These are phyloP conservation scores for Bombus balteatus DNA, from an alignment of 1,140 invertebrate species.

Conservation along the genomic window DNA sequence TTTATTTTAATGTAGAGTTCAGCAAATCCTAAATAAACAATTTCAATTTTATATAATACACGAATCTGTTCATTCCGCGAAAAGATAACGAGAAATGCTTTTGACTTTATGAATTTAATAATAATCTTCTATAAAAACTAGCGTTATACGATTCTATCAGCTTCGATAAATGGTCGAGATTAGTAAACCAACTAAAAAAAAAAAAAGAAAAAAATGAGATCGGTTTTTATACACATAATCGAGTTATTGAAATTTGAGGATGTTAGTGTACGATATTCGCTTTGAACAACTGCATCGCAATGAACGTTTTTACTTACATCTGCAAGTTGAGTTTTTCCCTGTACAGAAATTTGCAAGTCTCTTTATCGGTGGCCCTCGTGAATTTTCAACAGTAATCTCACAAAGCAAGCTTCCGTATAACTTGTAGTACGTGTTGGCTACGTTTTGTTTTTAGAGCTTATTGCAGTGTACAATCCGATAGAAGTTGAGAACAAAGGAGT, in stretches of 20 bases:
- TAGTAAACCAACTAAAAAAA: not conserved
- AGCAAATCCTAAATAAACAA: no score
- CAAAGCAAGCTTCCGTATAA: constrained; percentile 8
- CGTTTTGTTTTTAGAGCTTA: not conserved
- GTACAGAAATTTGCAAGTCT: not conserved
- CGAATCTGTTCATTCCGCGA: no score
- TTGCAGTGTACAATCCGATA: not conserved
- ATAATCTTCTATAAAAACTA: no score
- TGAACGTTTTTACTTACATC: not conserved
- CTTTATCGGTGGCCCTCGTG: not conserved
- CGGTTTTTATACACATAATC: not conserved
- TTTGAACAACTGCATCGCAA: not conserved
- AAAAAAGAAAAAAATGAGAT: no score
- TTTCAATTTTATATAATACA: no score
- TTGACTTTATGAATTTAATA: no score
- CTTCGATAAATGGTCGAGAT: not conserved
- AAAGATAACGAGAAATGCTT: no score
- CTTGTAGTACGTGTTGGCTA: not conserved
- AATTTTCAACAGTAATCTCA: constrained; percentile 12
- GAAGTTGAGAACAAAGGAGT: not conserved
- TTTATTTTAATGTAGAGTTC: no score
- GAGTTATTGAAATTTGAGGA: not conserved
- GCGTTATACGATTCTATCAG: no score
- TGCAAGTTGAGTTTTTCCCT: not conserved
- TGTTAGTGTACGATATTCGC: not conserved